Base-by-base conservation (phyloP, 1,140 invertebrate species). In the Cataglyphis hispanica region DNA sequence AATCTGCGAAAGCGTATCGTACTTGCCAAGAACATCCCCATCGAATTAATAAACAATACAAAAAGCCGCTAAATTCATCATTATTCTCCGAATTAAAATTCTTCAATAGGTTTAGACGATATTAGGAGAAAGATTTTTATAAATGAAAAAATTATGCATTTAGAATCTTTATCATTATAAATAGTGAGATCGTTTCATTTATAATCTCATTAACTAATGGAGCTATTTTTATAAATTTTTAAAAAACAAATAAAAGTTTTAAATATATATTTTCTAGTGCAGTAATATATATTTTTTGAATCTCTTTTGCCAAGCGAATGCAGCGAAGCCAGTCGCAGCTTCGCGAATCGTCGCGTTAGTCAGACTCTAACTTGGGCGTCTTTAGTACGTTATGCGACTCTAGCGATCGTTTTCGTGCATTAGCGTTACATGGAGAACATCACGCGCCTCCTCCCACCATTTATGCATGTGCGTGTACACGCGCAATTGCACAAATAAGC, bases 321-420 rank as follows among this genome's bases (percentile, higher is more conserved):
- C n/a, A 25, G 63, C 63, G 63, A 37, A 53, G 43, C 76, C 25
- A 53, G 53, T 80, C 76, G 76, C 31, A 2, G 16, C n/a, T n/a
- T n/a, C n/a, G n/a, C 46, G 19, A 50, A 50, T 50, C 31, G 31
- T 80, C 43, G 31, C 63, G 16, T 53, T 77, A 22, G 63, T 22
- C 31, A 10, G 60, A 31, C 19, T 69, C 37, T 60, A 72, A 72
- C 50, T 70, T 46, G 43, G 8, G 63, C 31, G 10, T 40, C 64
- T 80, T 67, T 80, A 58, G 34, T 60, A n/a, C 11, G 34, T 40
- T 60, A 40, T n/a, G 66, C 25, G 66, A 72, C 11, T 60, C 67
- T 34, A 74, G 67, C 78, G 40, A 83, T 83, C 78, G 78, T 83
- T 83, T 61, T 66, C 67, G 53, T 83, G 78, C 78, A 74, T 83